These are phyloP conservation scores for Rhinoptilus africanus DNA, from an alignment of 2,113 vertebrate genomes.

Conservation along the genomic window DNA sequence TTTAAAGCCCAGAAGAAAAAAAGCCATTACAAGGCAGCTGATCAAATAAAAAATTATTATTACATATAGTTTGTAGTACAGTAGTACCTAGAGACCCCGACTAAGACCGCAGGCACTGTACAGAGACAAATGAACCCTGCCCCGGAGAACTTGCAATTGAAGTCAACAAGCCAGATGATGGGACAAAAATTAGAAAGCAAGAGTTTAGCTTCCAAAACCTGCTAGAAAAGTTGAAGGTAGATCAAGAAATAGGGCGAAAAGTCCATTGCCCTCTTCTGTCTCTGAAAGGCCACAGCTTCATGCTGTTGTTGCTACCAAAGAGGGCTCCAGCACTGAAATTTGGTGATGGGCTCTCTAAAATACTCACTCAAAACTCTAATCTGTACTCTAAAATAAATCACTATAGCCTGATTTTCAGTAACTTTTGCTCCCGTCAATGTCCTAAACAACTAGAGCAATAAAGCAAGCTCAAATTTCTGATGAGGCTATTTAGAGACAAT, in stretches of 20 bases:
- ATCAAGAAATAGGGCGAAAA: not conserved
- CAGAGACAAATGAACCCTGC: not conserved
- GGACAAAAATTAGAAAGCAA: not conserved
- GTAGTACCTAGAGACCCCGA: not conserved
- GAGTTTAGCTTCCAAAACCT: not conserved
- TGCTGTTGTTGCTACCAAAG: not conserved
- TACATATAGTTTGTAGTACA: not conserved
- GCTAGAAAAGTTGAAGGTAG: not conserved
- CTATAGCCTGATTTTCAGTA: not conserved
- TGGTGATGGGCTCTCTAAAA: not conserved
- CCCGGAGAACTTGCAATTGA: not conserved
- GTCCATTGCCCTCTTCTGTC: not conserved
- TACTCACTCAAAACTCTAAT: not conserved
- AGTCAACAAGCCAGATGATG: not conserved
- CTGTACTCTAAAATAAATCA: not conserved
- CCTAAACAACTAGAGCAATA: not conserved
- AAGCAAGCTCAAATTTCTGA: not conserved
- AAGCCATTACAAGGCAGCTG: slow-evolving; percentile 4
- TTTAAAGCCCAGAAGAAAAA: slow-evolving; percentile 53
- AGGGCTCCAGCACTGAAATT: not conserved
- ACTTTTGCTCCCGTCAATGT: not conserved
- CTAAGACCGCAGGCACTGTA: not conserved
- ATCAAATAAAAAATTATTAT: slow-evolving; percentile 26
- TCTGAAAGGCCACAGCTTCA: not conserved
- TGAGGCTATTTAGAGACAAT: not conserved